Conservation (phyloP, 2,113 vertebrate genomes). For the Syngnathus scovelli region DNA sequence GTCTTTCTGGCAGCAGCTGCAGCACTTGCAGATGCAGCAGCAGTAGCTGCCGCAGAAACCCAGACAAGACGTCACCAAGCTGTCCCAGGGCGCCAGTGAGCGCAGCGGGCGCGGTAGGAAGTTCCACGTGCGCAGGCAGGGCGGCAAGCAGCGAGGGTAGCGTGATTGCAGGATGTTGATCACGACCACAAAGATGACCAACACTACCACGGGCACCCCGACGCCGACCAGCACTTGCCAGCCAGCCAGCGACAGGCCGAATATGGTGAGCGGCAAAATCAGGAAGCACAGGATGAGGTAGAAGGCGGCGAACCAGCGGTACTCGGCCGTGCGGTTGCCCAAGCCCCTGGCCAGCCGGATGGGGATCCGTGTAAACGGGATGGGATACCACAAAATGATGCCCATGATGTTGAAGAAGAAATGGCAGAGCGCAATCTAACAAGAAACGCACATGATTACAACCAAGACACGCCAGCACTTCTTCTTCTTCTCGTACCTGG, state of each 20-base stretch:
- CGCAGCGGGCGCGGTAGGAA: conserved; percentile 84
- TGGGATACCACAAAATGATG: conserved; percentile 87
- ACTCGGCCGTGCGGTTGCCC: conserved; percentile 80
- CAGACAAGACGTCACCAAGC: conserved; percentile 40
- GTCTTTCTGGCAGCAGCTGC: conserved; percentile 54
- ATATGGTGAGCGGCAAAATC: conserved; percentile 75
- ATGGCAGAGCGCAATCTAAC: conserved; percentile 91
- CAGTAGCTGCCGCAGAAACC: conserved; percentile 68
- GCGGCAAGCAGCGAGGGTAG: conserved; percentile 68
- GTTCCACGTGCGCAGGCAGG: conserved; percentile 76
- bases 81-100: conserved; percentile 87
- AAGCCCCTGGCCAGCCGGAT: conserved; percentile 81
- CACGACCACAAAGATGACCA: conserved; percentile 68
- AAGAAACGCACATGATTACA: not conserved
- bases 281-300: conserved; percentile 86
- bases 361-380: conserved; percentile 83
- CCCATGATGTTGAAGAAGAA: conserved; percentile 97
- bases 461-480: not conserved
- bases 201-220: conserved; percentile 67
- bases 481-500: conserved; percentile 74
- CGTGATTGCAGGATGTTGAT: conserved; percentile 79
- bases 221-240: conserved; percentile 86
- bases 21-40: conserved; percentile 82
- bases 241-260: conserved; percentile 86
- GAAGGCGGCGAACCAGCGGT: conserved; percentile 90